Conservation (phyloP, 2,888 invertebrate species). For the Apamea sordens region DNA sequence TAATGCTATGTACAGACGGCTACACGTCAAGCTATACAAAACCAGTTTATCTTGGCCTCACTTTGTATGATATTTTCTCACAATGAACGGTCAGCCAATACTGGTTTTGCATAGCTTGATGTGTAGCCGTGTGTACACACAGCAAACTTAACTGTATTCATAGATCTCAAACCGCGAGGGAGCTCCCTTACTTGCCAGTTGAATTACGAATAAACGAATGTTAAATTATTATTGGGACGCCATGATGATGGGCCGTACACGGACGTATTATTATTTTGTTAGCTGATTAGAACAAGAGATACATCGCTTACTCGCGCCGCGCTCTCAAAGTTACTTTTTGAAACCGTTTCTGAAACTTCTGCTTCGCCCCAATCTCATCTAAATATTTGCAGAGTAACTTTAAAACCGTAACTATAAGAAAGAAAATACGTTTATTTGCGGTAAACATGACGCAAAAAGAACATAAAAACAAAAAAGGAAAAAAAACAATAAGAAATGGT, state of each 20-base stretch:
- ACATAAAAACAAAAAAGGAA: too few relatives aligned
- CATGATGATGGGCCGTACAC: not conserved
- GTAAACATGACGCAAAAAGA: too few relatives aligned
- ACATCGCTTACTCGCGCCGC: not conserved
- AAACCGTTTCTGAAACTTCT: not conserved
- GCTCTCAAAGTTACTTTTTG: not conserved
- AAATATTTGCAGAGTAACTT: not conserved
- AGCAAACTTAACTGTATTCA: not conserved
- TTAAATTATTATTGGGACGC: not conserved
- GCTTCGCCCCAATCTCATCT: not conserved
- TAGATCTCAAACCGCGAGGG: not conserved
- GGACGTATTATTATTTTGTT: not conserved
- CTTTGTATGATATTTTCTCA: too few relatives aligned
- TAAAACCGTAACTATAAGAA: not conserved
- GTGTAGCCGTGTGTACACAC: too few relatives aligned
- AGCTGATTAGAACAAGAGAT: not conserved
- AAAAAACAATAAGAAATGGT: too few relatives aligned
- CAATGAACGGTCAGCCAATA: too few relatives aligned
- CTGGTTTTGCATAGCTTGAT: too few relatives aligned
- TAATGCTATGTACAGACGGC: conserved; percentile 10
- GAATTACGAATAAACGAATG: conserved; percentile 9
- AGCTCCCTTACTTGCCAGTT: not conserved
- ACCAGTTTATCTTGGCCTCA: too few relatives aligned
- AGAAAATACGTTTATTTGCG: not conserved
- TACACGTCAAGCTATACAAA: too few relatives aligned